phyloP scores from a whole-genome alignment of 2,113 vertebrate genomes.

The Pao palembangensis region DNA sequence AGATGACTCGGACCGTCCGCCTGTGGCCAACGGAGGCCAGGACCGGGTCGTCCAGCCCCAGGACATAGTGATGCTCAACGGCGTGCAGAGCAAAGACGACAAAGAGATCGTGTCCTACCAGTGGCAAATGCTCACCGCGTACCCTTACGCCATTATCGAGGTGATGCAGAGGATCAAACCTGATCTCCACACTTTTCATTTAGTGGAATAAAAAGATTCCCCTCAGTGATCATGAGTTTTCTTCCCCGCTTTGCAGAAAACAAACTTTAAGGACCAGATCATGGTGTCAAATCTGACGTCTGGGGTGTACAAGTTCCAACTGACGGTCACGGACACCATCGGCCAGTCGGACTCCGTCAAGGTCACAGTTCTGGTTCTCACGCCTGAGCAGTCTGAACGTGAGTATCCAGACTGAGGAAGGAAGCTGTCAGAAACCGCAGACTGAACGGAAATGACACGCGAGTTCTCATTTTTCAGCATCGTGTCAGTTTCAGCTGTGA shows the following conservation, averaged over 20 bases:
- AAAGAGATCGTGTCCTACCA: slow-evolving; percentile 59
- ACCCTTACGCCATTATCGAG: slow-evolving; percentile 67
- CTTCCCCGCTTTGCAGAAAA: slow-evolving; percentile 69
- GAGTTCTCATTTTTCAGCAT: no score
- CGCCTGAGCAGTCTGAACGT: slow-evolving; percentile 86
- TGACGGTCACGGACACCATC: slow-evolving; percentile 73
- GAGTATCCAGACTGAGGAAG: slow-evolving; percentile 43
- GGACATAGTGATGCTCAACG: slow-evolving; percentile 78
- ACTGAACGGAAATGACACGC: no score
- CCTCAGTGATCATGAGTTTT: not conserved
- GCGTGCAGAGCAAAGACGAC: slow-evolving; percentile 79
- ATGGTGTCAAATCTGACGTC: slow-evolving; percentile 81
- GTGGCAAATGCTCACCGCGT: slow-evolving; percentile 76
- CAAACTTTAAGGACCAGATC: slow-evolving; percentile 61
- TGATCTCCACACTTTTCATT: not conserved
- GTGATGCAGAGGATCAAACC: slow-evolving; percentile 61
- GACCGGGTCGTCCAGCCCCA: slow-evolving; percentile 84
- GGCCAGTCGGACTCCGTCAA: slow-evolving; percentile 74
- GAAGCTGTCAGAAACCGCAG: not conserved
- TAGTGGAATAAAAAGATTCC: no score
- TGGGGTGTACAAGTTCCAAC: slow-evolving; percentile 84
- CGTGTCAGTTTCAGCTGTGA: not conserved
- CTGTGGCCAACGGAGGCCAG: slow-evolving; percentile 72
- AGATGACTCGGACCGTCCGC: slow-evolving; percentile 78
- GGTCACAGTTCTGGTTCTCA: slow-evolving; percentile 84